Percentiles rank a stretch among this genome's conserved stretches.
These are phyloP conservation scores for Coracopsis vasa DNA, from an alignment of 2,113 vertebrate species.

Conservation along the genomic window DNA sequence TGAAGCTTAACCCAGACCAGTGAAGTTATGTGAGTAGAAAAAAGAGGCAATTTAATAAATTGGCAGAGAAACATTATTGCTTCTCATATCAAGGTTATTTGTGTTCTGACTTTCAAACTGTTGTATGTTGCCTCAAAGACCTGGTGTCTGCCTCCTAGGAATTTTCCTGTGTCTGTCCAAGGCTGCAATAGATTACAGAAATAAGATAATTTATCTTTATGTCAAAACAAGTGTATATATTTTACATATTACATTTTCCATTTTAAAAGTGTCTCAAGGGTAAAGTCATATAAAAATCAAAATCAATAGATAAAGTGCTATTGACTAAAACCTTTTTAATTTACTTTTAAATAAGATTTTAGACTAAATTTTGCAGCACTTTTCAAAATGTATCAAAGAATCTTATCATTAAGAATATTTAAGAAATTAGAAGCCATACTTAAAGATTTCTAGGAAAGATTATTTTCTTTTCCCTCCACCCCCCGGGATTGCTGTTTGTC, in stretches of 20 bases:
- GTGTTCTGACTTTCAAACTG: slow-evolving; percentile 32
- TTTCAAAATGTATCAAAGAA: neutral
- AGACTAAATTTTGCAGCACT: neutral
- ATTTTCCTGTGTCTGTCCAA: neutral
- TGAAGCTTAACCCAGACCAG: neutral
- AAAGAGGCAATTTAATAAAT: slow-evolving; percentile 16
- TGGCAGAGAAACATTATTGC: neutral
- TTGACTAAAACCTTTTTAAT: neutral
- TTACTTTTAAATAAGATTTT: neutral
- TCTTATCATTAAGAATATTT: neutral
- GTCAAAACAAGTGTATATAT: slow-evolving; percentile 30
- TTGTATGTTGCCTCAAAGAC: slow-evolving; percentile 3
- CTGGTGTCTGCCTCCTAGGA: slow-evolving; percentile 10
- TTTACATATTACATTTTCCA: slow-evolving; percentile 48
- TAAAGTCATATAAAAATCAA: neutral
- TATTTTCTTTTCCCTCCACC: neutral
- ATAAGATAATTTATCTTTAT: slow-evolving; percentile 52
- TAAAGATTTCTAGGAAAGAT: neutral
- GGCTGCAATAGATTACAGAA: slow-evolving; percentile 43
- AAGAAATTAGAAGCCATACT: neutral
- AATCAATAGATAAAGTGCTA: neutral
- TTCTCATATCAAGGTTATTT: slow-evolving; percentile 24
- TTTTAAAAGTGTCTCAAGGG: slow-evolving; percentile 32
- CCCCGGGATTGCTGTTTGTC: neutral
- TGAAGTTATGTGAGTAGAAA: neutral